A percentile compares a stretch with the other conserved stretches of the same genome.
Conservation (phyloP, 2,888 invertebrate species). For the Priocnemis perturbator region DNA sequence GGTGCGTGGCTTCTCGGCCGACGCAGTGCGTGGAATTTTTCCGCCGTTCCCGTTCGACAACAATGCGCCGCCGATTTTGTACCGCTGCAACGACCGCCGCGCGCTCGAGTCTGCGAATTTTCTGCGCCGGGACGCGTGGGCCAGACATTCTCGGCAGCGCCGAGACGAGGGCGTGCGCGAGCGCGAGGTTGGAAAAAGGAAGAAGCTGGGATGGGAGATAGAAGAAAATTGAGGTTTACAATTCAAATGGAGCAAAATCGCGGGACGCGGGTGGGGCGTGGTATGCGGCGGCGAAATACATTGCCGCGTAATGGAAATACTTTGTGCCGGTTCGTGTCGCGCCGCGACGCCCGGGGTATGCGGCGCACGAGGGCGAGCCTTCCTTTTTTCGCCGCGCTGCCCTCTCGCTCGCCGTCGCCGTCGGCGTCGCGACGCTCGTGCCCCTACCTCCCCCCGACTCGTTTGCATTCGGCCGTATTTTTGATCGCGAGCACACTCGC, state of each 20-base stretch:
- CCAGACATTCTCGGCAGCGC: too few species aligned
- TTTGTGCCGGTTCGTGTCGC: slow-evolving; percentile 48
- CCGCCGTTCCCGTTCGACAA: too few species aligned
- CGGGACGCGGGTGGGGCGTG: slow-evolving; percentile 23
- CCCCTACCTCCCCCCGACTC: too few species aligned
- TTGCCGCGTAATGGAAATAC: slow-evolving; percentile 56
- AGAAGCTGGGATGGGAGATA: slow-evolving; percentile 12
- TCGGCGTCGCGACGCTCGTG: background rate
- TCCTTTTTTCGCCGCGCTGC: slow-evolving; percentile 3
- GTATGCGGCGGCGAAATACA: slow-evolving; percentile 47
- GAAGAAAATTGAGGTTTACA: slow-evolving; percentile 53
- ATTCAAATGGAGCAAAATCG: slow-evolving; percentile 61
- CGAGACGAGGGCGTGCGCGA: background rate
- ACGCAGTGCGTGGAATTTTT: too few species aligned
- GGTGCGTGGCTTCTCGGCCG: too few species aligned
- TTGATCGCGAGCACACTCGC: too few species aligned
- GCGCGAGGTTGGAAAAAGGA: too few species aligned
- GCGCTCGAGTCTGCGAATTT: too few species aligned
- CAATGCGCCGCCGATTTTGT: too few species aligned
- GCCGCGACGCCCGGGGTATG: slow-evolving; percentile 43
- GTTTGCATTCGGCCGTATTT: too few species aligned
- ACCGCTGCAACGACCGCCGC: too few species aligned
- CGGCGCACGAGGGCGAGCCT: slow-evolving; percentile 25
- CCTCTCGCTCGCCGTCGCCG: background rate
- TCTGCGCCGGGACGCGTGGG: too few species aligned